Evolutionary conservation across 2,888 invertebrate genomes (phyloP), one percentile per base, ranked within the genome.

Genomic region (Prenolepis imparis): DNA sequence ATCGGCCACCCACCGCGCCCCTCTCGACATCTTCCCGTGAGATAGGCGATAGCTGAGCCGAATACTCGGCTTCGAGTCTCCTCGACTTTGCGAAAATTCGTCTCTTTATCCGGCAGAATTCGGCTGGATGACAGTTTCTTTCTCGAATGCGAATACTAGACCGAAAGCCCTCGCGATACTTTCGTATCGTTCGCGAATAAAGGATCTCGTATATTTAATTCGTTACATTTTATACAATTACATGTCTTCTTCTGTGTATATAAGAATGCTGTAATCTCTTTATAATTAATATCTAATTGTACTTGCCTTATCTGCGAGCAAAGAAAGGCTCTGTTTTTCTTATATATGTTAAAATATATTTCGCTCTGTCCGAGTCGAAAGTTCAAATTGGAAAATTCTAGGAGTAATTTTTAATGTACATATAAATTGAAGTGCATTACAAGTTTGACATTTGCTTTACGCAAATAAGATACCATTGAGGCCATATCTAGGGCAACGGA

Each of bases 1-100:
- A 92, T 89, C 55, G 66, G 77, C 91, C 84, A 89, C 89, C 87
- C 83, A 91, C 89, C 91, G 90, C 90, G 89, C 89, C 39, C 61
- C 83, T 86, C 95, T 86, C 95, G 95, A 95, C 95, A 85, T 89
- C 86, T 89, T 87, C 83, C 87, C 87, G 85, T 88, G 90, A 85
- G 87, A 90, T 84, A 86, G 88, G 15, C 77, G 48, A n/a, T 36
- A 52, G 66, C 82, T 82, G 64, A 55, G 77, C 81, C 87, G 84
- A 85, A 88, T 84, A 89, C 86, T 84, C 86, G 5, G 82, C 48
- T 66, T 61, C 28, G 64, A 84, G 55, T 66, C 73, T 52, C 48
- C 32, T 63, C 80, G 68, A 86, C 82, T 87, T 87, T 39, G 61
- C 41, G 15, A 82, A 86, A 78, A 59, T 66, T 86, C 64, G 6